Evolutionary conservation across 2,797 vertebrate species (phyloP).

Genomic region (Pseudomugil gertrudae): DNA sequence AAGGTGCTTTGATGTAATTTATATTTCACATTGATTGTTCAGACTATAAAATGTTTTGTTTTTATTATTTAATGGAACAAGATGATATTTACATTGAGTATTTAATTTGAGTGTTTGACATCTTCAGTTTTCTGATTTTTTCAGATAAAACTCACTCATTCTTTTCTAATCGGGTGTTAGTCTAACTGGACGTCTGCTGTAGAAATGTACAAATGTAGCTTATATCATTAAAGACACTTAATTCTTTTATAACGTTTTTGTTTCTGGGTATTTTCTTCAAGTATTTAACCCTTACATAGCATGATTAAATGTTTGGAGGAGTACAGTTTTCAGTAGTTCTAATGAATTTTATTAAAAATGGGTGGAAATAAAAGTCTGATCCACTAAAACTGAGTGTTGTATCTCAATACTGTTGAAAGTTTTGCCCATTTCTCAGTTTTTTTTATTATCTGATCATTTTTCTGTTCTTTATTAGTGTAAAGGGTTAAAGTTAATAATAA

Average conservation of each 20-base stretch:
- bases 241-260: conserved; percentile 60
- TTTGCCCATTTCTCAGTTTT: too few relatives aligned
- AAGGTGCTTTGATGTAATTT: conserved; percentile 88
- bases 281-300: not conserved
- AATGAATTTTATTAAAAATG: not conserved
- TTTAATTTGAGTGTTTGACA: conserved; percentile 69
- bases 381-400: not conserved
- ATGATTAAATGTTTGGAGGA: not conserved
- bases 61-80: conserved; percentile 77
- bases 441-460: too few relatives aligned
- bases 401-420: too few relatives aligned
- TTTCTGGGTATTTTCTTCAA: conserved; percentile 24
- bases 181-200: conserved; percentile 81
- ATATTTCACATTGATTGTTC: conserved; percentile 81
- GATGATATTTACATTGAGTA: conserved; percentile 66
- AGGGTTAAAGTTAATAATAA: too few relatives aligned
- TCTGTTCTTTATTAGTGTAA: too few relatives aligned
- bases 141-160: conserved; percentile 53
- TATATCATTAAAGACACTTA: conserved; percentile 82
- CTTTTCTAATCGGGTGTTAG: conserved; percentile 72
- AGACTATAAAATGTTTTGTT: conserved; percentile 68
- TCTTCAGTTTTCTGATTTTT: conserved; percentile 62
- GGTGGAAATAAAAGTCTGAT: not conserved
- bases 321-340: not conserved
- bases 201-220: conserved; percentile 83